Conservation (phyloP, 2,888 invertebrate species). For the Gortyna flavago region DNA sequence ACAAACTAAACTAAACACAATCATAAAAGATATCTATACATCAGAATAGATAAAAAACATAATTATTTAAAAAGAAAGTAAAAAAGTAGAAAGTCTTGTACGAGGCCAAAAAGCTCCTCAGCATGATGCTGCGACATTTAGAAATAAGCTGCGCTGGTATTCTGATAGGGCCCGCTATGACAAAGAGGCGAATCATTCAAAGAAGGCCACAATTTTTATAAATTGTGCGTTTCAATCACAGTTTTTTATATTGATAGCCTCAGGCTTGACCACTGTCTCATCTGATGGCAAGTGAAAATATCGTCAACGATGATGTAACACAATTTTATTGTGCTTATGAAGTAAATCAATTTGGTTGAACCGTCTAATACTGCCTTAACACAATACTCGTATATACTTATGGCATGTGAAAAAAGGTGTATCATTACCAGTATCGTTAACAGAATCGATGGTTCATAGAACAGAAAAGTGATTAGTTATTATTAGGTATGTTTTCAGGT, state of each 20-base stretch:
- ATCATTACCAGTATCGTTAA: conserved; percentile 61
- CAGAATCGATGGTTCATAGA: conserved; percentile 45
- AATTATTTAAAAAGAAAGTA: no score
- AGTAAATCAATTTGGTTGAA: conserved; percentile 26
- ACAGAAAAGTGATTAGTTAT: conserved; percentile 48
- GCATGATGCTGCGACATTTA: background rate
- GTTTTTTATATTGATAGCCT: background rate
- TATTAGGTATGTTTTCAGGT: conserved; percentile 33
- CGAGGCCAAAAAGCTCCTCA: no score
- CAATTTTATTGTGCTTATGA: no score
- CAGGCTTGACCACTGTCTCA: background rate
- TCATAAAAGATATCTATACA: no score
- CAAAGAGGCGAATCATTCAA: background rate
- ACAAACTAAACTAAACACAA: no score
- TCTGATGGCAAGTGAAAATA: background rate
- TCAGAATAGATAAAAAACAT: no score
- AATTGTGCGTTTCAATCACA: background rate
- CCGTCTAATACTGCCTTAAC: conserved; percentile 20
- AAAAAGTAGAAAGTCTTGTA: no score
- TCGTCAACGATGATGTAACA: background rate
- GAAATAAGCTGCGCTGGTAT: background rate
- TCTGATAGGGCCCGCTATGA: background rate
- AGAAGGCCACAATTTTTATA: background rate
- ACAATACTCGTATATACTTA: conserved; percentile 29
- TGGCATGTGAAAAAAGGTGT: conserved; percentile 62